Conservation (phyloP, 2,888 invertebrate genomes). For the Kryphioiulus occultus region DNA sequence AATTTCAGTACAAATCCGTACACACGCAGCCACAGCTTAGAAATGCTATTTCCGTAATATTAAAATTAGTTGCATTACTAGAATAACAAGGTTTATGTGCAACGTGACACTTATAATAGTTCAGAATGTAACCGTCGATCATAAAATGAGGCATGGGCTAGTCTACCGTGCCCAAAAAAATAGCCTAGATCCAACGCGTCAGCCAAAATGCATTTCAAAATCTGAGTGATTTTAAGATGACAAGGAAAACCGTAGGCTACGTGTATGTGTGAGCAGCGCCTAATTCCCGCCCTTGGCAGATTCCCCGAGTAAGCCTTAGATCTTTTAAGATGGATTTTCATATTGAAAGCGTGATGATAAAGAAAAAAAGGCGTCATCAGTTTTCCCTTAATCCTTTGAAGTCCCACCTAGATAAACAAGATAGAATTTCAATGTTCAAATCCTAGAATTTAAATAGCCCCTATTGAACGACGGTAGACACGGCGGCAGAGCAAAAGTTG, state of each 20-base stretch:
- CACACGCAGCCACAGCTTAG: no score
- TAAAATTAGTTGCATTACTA: no score
- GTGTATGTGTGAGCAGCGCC: not conserved
- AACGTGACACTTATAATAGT: no score
- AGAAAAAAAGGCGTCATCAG: not conserved
- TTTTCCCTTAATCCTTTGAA: constrained; percentile 8
- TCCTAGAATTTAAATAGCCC: not conserved
- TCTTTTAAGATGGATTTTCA: constrained; percentile 31
- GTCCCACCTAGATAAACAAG: constrained; percentile 19
- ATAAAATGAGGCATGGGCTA: no score
- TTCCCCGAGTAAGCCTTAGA: not conserved
- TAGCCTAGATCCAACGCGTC: no score
- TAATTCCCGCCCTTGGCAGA: not conserved
- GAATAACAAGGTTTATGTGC: no score
- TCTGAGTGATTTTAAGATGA: not conserved
- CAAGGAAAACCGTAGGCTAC: not conserved
- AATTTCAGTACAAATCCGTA: no score
- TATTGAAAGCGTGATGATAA: constrained; percentile 8
- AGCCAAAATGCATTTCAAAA: not conserved
- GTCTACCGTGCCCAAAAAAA: no score
- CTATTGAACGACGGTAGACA: not conserved
- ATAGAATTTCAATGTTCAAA: not conserved
- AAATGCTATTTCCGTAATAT: no score
- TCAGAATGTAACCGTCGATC: no score
- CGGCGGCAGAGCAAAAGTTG: not conserved